Evolutionary conservation across 2,113 vertebrate species (phyloP), one percentile per base, ranked within the genome.

Genomic region (Choloepus hoffmanni): DNA sequence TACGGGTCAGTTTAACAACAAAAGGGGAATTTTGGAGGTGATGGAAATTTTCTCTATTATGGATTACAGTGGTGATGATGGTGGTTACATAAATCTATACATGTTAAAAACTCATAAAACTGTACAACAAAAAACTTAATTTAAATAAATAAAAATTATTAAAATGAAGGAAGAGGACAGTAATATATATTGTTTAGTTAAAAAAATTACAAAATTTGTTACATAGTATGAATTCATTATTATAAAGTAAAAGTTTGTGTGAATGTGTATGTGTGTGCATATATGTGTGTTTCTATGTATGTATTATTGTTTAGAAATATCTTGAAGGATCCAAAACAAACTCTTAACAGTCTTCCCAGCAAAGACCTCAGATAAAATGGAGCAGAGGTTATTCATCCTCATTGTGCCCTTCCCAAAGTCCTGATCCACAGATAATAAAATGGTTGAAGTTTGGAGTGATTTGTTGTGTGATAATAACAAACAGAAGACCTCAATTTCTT

Each of bases 41-140:
- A n/a, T 23, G 1, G 55, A 92, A 85, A 85, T 70, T 9, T 76
- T 95, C 62, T 89, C 62, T 84, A 72, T 93, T 77, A 33, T 95
- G 28, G 79, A 55, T 62, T 50, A 81, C 12, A 7, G 28, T 76
- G 16, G 36, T 81, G 28, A 55, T 55, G 55, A 55, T 55, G 16
- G 50, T 55, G 10, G 10, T 72, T 86, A 63, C 26, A 82, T 7
- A 86, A 83, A 90, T 63, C 33, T 62, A 55, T 28, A 11, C 23
- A 26, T 50, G 33, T 16, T 60, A 84, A 89, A 68, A 94, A 36
- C 33, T 89, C 77, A 87, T 67, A 43, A n/a, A 92, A 85, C n/a
- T 72, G 1, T 68, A 78, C 11, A 3, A 10, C 45, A 43, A n/a
- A 16, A 74, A 79, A 81, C 82, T 84, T 67, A 7, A 79, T 74